Conservation (phyloP, 1,140 invertebrate species). For the Colletes gigas region DNA sequence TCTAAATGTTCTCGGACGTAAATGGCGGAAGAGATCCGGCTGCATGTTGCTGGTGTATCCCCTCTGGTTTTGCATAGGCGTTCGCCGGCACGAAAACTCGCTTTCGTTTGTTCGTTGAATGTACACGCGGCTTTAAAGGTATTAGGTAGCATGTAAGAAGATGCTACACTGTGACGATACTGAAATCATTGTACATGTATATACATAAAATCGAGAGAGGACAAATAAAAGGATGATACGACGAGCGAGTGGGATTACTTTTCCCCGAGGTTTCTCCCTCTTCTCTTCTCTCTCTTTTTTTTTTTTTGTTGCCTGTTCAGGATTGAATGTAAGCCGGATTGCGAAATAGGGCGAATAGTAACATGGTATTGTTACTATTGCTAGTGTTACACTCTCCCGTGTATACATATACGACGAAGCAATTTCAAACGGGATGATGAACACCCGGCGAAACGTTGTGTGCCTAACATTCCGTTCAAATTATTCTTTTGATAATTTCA, state of each 20-base stretch:
- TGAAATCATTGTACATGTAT: constrained; percentile 61
- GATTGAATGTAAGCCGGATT: constrained; percentile 2
- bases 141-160: constrained; percentile 58
- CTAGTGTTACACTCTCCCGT: background rate
- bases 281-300: background rate
- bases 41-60: background rate
- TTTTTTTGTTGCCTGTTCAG: background rate
- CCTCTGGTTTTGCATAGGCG: background rate
- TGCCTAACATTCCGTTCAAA: background rate
- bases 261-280: background rate
- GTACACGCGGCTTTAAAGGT: constrained; percentile 8
- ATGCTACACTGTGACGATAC: constrained; percentile 46
- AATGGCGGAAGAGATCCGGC: background rate
- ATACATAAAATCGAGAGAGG: constrained; percentile 54
- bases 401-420: background rate
- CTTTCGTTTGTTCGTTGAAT: constrained; percentile 19
- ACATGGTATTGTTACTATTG: background rate
- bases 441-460: too few species aligned
- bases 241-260: constrained; percentile 38
- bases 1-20: background rate
- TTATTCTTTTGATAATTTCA: background rate
- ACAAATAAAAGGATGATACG: constrained; percentile 61
- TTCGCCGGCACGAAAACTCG: background rate
- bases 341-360: background rate
- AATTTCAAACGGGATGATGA: background rate